Evolutionary conservation across 2,113 vertebrate species (phyloP).

Genomic region (Accipiter virgatus): DNA sequence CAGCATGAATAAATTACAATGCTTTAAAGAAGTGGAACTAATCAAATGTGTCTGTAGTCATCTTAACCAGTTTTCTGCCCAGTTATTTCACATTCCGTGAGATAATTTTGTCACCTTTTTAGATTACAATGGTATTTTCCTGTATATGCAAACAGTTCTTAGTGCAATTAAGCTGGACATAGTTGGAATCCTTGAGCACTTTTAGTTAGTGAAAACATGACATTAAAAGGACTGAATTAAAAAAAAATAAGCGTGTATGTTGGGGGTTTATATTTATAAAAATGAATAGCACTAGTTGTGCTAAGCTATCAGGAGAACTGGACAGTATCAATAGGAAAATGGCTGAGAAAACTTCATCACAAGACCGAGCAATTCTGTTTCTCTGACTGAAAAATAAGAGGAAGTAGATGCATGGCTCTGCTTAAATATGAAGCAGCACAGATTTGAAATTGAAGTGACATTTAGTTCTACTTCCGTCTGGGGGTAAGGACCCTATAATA

Average conservation of each 20-base stretch:
- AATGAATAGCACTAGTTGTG: neutral
- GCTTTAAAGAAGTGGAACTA: neutral
- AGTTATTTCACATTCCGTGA: neutral
- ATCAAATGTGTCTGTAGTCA: neutral
- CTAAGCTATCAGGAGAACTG: neutral
- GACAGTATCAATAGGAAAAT: neutral
- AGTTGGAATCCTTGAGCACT: neutral
- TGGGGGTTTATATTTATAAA: neutral
- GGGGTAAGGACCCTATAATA: neutral
- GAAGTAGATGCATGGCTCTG: neutral
- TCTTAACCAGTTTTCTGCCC: neutral
- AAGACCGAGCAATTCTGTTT: neutral
- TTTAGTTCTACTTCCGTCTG: neutral
- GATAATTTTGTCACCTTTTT: neutral
- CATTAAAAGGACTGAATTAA: neutral
- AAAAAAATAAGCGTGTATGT: fast-evolving
- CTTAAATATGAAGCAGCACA: neutral
- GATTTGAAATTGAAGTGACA: neutral
- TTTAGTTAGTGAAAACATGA: neutral
- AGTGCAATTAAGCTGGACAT: neutral
- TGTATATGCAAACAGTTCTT: neutral
- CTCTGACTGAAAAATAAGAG: neutral
- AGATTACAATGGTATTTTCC: neutral
- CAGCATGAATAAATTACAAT: neutral
- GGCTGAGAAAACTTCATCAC: neutral